Conservation (phyloP, 2,113 vertebrate species). For the Sardina pilchardus region DNA sequence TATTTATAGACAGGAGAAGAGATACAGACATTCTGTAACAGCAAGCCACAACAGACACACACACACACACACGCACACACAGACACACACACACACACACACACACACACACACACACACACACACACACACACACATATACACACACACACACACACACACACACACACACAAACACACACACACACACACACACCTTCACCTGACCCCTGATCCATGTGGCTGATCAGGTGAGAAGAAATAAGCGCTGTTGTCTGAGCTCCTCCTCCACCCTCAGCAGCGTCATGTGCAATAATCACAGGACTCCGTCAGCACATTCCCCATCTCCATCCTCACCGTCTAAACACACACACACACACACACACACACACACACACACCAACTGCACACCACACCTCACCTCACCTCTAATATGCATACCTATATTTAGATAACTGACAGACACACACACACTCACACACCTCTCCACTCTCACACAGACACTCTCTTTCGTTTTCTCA, state of each 20-base stretch:
- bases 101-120: constrained; percentile 1
- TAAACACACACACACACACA: neutral
- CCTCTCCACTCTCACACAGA: neutral
- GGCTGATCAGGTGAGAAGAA: too few relatives aligned
- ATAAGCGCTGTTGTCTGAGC: too few relatives aligned
- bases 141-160: neutral
- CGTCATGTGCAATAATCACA: neutral
- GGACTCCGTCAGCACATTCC: neutral
- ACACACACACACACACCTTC: too few relatives aligned
- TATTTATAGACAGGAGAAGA: constrained; percentile 72
- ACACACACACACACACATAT: neutral
- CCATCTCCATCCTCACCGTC: neutral
- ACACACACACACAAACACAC: neutral
- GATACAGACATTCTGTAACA: constrained; percentile 41
- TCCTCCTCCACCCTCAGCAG: too few relatives aligned
- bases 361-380: neutral
- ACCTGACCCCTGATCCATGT: too few relatives aligned
- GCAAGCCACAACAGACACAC: neutral
- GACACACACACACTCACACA: too few relatives aligned
- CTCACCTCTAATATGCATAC: neutral
- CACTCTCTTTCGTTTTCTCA: neutral
- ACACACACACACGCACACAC: neutral
- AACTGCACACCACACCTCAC: neutral
- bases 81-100: neutral
- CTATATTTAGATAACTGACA: neutral